Base-by-base conservation (phyloP, 2,888 invertebrate genomes). In the Chromoteleia sp. region DNA sequence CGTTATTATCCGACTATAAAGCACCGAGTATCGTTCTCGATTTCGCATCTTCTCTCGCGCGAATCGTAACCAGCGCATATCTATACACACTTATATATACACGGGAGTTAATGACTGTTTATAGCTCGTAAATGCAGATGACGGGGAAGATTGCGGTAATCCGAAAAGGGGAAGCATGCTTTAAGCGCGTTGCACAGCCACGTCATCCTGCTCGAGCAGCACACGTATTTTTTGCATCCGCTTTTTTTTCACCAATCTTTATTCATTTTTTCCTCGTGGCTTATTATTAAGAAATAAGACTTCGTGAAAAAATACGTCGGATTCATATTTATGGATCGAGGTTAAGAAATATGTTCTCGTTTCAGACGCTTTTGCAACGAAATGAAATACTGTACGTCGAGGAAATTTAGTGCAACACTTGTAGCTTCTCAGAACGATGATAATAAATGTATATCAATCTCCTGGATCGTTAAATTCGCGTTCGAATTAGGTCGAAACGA, bases 111-210 rank as follows among this genome's bases (percentile, higher is more conserved):
- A 68, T 63, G 61, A 77, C 68, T 63, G 76, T 77, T 77, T 77
- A 77, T 70, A 48, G 70, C 70, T 77, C 76, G 21, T 70, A 70
- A 70, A 77, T 21, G 67, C 59, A 65, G 59, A 76, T 76, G 59
- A 61, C 65, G 50, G 41, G 21, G 41, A 67, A 67, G 67, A 73
- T 73, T 73, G 73, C 74, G 63, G 25, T 41, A 56, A 74, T 75
- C 58, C 65, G 8, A 74, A 74, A 71, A 45, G 70, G 58, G 52
- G 52, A 43, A 71, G 39, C 39, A 50, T 25, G 14, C 29, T 50
- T 25, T 14, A 29, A 50, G 7, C 25, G 10, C 50, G 43, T 68
- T 41, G 10, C 68, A 43, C 48, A 39, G 36, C 33, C 8, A 50
- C 29, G 29, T 50, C 50, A 48, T 48, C 15, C 15, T 48, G 4